Percentiles rank a stretch among this genome's conserved stretches.
phyloP scores from a whole-genome alignment of 2,113 vertebrate species.

The Urocolius indicus region DNA sequence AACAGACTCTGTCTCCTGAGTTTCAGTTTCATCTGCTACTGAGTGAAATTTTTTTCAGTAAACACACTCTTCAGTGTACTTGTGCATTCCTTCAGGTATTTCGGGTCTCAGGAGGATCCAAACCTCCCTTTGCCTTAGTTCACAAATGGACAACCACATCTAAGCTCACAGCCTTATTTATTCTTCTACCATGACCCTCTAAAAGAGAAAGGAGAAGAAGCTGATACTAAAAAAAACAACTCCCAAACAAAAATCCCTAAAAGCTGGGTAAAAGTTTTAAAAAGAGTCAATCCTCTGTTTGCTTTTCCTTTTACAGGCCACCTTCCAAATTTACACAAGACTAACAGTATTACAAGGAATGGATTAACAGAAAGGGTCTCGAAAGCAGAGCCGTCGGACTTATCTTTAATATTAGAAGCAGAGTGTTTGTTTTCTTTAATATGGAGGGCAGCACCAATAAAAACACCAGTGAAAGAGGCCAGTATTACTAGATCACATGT shows the following conservation, averaged over 20 bases:
- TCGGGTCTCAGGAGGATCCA: background rate
- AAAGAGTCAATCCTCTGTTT: background rate
- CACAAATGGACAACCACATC: background rate
- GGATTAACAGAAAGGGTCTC: slow-evolving; percentile 58
- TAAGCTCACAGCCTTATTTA: background rate
- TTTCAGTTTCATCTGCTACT: background rate
- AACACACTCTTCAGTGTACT: background rate
- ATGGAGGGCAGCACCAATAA: slow-evolving; percentile 58
- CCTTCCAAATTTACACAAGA: slow-evolving; percentile 37
- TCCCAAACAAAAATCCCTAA: background rate
- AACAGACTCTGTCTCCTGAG: background rate
- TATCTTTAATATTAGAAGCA: slow-evolving; percentile 69
- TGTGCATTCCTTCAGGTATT: background rate
- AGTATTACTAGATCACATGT: slow-evolving; percentile 54
- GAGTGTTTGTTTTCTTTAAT: slow-evolving; percentile 66
- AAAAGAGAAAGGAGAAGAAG: background rate
- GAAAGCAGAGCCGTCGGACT: slow-evolving; percentile 53
- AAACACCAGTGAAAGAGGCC: slow-evolving; percentile 57
- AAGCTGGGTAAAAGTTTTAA: background rate
- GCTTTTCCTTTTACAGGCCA: slow-evolving; percentile 48
- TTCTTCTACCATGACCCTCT: background rate
- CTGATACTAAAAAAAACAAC: background rate
- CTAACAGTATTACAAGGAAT: slow-evolving; percentile 46
- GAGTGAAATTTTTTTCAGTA: background rate
- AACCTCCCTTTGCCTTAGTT: background rate